Evolutionary conservation across 2,888 invertebrate genomes (phyloP), one percentile per base, ranked within the genome.

Genomic region (Leptothorax acervorum): DNA sequence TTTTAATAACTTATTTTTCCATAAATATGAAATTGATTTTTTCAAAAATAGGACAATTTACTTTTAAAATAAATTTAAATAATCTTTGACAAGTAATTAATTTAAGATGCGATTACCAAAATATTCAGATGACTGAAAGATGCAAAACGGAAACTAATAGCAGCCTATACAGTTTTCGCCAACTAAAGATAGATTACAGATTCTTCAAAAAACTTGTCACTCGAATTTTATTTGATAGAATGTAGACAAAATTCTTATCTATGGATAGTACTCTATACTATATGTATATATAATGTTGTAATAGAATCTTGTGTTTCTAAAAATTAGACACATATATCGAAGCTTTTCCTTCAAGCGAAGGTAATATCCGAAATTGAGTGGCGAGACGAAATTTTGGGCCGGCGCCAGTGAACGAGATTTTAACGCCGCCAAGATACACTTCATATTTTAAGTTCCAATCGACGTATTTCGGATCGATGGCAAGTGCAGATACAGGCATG

Each of bases 401-500:
- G 18, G 18, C 48, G 79, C 79, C 79, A 81, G 73, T 28, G 48
- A 81, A 73, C 60, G 79, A 81, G 73, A 71, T 73, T 81, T 81
- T 81, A 81, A 73, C 71, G 60, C 39, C 60, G 57, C 31, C 60
- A 39, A 81, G 39, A 55, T 73, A 81, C 71, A 81, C 79, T 81
- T 81, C 79, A 81, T 71, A 81, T 81, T 81, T 81, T 71, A 81
- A 81, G 45, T 60, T 2, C 48, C 79, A 73, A 81, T 81, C 60
- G 79, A 48, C 28, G 18, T 23, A 73, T 60, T 48, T 60, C 73
- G 48, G 18, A 62, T 81, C 79, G 71, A 81, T 73, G 70, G 55
- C 78, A 45, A 39, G 28, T 60, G 28, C 23, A 28, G 79, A 71
- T 62, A 79, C 48, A 51, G 60, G 15, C 71, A 60, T 18, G 28